Evolutionary conservation across 2,113 vertebrate genomes (phyloP), one percentile per base, ranked within the genome.

Genomic region (Tursiops truncatus): DNA sequence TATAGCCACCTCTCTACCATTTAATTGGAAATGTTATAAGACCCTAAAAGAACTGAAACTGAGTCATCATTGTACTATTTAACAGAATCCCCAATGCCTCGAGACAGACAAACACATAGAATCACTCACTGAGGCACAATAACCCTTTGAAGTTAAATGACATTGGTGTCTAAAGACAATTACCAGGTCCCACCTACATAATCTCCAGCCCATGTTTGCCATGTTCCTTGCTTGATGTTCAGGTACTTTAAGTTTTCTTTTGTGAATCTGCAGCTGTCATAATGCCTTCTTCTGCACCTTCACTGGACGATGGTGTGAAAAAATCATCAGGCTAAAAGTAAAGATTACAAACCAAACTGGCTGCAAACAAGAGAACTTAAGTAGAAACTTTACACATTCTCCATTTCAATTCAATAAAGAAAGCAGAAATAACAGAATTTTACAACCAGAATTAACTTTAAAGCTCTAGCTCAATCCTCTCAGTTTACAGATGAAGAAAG

Each of bases 341-440:
- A 62, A 50, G 13, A 36, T 60, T 92, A 74, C 50, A 88, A 76
- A 81, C 53, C 33, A 71, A 91, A 95, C 3, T 65, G 62, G 41
- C 44, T 89, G 17, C 67, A 82, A 62, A 58, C 18, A 96, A 88
- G n/a, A 70, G 17, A 74, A 74, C 33, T 53, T 23, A 83, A 83
- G 17, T 1, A 91, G 23, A 86, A 74, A 13, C 41, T 85, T 23
- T 71, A 71, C 3, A 93, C 0, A 33, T 31, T 95, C 31, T 63
- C 73, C 47, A 36, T 36, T 86, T 70, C 20, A 82, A 96, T 91
- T 67, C 6, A 44, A 76, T 73, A 58, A 85, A 95, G 58, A 76
- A 85, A 3, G 56, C 20, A 85, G 12, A 50, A 96, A 76, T 68
- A 31, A 96, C 26, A 95, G n/a, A 70, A 80, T 82, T 95, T 93